Conservation (phyloP, 2,797 vertebrate species). For the Danionella dracula region DNA sequence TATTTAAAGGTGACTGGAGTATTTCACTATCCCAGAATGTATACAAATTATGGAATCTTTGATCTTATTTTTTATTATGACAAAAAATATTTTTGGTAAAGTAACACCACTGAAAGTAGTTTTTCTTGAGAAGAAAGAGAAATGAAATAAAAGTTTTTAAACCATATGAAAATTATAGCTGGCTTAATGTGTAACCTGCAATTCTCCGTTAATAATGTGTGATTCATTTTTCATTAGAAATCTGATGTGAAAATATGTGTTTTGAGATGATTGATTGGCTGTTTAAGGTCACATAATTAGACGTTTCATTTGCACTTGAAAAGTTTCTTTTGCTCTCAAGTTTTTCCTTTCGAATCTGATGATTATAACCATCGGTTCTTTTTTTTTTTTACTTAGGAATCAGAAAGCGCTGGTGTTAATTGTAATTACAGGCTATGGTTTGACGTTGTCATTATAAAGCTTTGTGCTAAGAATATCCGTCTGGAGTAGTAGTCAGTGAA, state of each 20-base stretch:
- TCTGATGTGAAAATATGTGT: background rate
- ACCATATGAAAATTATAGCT: background rate
- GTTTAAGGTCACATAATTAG: background rate
- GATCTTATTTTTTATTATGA: no score
- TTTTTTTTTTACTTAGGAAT: background rate
- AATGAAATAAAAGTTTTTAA: background rate
- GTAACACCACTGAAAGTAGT: background rate
- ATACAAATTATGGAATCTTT: no score
- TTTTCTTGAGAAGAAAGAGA: no score
- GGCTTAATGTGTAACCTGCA: background rate
- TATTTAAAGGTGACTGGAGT: no score
- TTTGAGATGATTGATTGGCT: background rate
- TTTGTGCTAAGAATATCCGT: background rate
- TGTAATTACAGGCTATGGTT: conserved; percentile 4
- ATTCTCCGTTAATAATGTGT: background rate
- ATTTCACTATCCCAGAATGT: no score
- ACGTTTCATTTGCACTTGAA: background rate
- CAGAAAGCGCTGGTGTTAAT: background rate
- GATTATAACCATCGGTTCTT: background rate
- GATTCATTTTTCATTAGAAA: background rate
- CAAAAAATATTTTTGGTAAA: background rate
- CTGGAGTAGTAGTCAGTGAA: background rate
- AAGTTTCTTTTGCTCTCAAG: background rate
- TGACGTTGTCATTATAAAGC: background rate
- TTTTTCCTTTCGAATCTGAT: background rate